Evolutionary conservation across 2,113 vertebrate species (phyloP).

Genomic region (Corythornis cristatus): DNA sequence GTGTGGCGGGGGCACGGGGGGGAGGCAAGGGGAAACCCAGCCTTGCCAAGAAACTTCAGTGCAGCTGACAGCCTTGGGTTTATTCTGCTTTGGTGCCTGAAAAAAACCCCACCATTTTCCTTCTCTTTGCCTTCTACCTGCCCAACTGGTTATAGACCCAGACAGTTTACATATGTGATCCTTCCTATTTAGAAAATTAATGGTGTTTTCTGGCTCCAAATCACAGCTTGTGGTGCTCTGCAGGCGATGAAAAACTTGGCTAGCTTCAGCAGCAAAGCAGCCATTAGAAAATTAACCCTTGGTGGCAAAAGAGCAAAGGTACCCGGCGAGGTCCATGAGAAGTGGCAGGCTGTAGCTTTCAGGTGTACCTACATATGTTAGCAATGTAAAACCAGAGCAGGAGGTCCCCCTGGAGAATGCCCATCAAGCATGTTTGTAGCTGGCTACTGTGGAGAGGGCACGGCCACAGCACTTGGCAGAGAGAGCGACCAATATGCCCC

Average conservation of each 20-base stretch:
- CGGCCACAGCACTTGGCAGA: slow-evolving; percentile 88
- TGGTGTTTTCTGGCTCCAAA: slow-evolving; percentile 94
- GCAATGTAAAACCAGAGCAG: slow-evolving; percentile 81
- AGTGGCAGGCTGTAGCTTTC: slow-evolving; percentile 80
- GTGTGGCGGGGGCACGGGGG: background rate
- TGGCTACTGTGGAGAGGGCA: slow-evolving; percentile 91
- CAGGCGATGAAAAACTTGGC: slow-evolving; percentile 91
- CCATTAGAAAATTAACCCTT: slow-evolving; percentile 95
- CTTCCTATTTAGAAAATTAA: slow-evolving; percentile 96
- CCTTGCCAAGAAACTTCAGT: background rate
- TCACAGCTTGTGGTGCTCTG: slow-evolving; percentile 94
- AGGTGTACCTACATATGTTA: slow-evolving; percentile 91
- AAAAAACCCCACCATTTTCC: slow-evolving; percentile 48
- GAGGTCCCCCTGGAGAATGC: slow-evolving; percentile 81
- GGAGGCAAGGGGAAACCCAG: background rate
- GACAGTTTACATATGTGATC: slow-evolving; percentile 97
- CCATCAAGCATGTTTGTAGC: slow-evolving; percentile 85
- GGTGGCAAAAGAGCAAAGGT: slow-evolving; percentile 87
- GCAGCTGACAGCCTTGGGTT: slow-evolving; percentile 49
- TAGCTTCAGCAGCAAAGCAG: slow-evolving; percentile 86
- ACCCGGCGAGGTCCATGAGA: slow-evolving; percentile 70
- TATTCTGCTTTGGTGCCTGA: slow-evolving; percentile 53
- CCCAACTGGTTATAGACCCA: slow-evolving; percentile 86
- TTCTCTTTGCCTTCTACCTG: slow-evolving; percentile 82
- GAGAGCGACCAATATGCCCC: slow-evolving; percentile 87